These are phyloP conservation scores for Drosophila stalkeri DNA, from an alignment of 2,888 invertebrate species.

Conservation along the genomic window DNA sequence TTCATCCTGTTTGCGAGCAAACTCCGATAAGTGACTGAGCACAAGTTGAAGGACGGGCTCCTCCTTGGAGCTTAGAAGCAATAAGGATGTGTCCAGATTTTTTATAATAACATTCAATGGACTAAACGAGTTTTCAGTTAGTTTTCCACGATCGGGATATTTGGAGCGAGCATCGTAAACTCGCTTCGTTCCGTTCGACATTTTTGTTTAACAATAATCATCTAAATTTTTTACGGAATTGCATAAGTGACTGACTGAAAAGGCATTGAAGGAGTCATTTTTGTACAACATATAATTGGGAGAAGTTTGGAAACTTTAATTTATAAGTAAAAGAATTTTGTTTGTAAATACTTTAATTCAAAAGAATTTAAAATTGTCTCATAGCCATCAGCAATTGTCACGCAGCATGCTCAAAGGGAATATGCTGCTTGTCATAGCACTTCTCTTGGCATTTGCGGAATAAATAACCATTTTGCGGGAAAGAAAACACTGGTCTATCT, in stretches of 20 bases:
- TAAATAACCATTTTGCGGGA: background rate
- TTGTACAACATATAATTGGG: no score
- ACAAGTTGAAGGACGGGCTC: constrained; percentile 69
- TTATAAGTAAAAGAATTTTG: background rate
- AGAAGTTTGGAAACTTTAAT: background rate
- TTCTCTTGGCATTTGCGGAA: background rate
- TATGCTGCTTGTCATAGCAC: background rate
- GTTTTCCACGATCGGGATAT: constrained; percentile 70
- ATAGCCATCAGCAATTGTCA: constrained; percentile 27
- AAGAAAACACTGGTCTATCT: background rate
- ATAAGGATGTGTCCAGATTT: constrained; percentile 64
- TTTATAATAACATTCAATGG: constrained; percentile 59
- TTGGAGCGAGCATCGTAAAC: constrained; percentile 61
- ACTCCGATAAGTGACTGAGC: constrained; percentile 75
- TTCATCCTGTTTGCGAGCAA: constrained; percentile 63
- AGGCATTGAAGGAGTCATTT: background rate
- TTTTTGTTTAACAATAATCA: constrained; percentile 22
- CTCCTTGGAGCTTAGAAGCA: constrained; percentile 73
- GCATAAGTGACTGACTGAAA: constrained; percentile 23
- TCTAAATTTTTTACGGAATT: background rate
- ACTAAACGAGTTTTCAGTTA: constrained; percentile 60
- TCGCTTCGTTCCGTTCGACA: constrained; percentile 53
- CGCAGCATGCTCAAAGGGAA: background rate
- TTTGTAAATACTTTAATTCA: background rate
- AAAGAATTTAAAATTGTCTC: background rate